Evolutionary conservation across 2,888 invertebrate genomes (phyloP).

Genomic region (Minunthozetes semirufus): DNA sequence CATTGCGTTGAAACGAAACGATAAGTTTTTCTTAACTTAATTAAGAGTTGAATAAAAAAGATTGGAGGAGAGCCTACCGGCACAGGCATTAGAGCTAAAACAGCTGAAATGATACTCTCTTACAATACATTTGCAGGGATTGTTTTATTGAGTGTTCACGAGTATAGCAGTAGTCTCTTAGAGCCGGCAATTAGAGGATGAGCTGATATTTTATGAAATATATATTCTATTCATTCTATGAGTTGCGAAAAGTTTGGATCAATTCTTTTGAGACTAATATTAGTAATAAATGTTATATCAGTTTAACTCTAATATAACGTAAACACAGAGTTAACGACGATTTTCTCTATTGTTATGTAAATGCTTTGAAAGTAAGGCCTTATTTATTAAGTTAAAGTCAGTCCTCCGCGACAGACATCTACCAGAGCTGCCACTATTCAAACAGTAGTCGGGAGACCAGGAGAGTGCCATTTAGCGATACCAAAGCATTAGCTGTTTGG

Average conservation of each 20-base stretch:
- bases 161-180: background rate
- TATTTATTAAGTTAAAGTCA: conserved; percentile 20
- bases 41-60: conserved; percentile 3
- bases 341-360: conserved; percentile 25
- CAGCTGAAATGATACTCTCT: conserved; percentile 12
- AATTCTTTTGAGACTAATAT: conserved; percentile 10
- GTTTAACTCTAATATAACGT: background rate
- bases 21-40: conserved; percentile 13
- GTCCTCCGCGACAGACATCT: background rate
- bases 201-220: background rate
- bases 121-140: background rate
- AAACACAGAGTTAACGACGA: background rate
- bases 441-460: background rate
- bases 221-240: background rate
- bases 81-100: background rate
- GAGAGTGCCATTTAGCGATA: conserved; percentile 31
- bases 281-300: conserved; percentile 21
- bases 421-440: conserved; percentile 17
- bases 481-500: conserved; percentile 28
- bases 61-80: background rate
- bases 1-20: conserved; percentile 6
- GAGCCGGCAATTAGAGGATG: background rate
- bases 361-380: background rate
- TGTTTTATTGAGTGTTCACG: too few species aligned
- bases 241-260: background rate